Evolutionary conservation across 2,113 vertebrate genomes (phyloP), one percentile per base, ranked within the genome.

Genomic region (Excalfactoria chinensis): DNA sequence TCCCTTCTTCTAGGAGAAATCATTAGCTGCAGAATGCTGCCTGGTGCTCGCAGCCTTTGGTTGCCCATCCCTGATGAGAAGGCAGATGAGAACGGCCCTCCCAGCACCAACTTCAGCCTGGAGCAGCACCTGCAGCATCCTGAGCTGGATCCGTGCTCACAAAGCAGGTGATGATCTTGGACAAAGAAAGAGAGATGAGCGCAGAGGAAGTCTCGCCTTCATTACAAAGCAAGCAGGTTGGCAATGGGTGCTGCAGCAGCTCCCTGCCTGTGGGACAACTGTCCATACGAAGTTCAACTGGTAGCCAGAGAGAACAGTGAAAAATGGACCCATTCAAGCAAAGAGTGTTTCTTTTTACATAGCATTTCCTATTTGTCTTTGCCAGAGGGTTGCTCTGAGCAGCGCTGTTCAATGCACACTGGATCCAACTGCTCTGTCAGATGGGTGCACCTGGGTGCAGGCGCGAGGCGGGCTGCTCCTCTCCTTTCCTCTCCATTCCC

Each of bases 401-500:
- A 72, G 21, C 62, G 20, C 93, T 82, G 20, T 37, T 51, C 53
- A 20, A 26, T 1, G 6, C 0, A 1, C 51, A 4, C 67, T 2
- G 2, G 9, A 44, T 8, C 89, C 93, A 89, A 72, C 72, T 18
- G n/a, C 28, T 88, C 49, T 41, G 62, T 13, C 78, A 85, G 87
- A 90, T 91, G 91, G 44, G 28, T 67, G 86, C 81, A 35, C 74
- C 40, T 58, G 86, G 81, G 44, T 34, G 40, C 7, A 5, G 86
- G 86, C 3, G 9, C 5, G 2, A 74, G 67, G 18, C 81, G 56
- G 91, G 78, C 32, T 76, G 78, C 32, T 93, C 81, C 89, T 79
- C 67, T 74, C 81, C 71, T 66, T 53, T 88, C 84, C 95, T 72
- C 68, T 77, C 85, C 75, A 51, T 35, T 80, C 93, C 68, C 89